A percentile compares a stretch with the other conserved stretches of the same genome.
Evolutionary conservation across 2,797 vertebrate genomes (phyloP).

Genomic region (Geotrypetes seraphini): DNA sequence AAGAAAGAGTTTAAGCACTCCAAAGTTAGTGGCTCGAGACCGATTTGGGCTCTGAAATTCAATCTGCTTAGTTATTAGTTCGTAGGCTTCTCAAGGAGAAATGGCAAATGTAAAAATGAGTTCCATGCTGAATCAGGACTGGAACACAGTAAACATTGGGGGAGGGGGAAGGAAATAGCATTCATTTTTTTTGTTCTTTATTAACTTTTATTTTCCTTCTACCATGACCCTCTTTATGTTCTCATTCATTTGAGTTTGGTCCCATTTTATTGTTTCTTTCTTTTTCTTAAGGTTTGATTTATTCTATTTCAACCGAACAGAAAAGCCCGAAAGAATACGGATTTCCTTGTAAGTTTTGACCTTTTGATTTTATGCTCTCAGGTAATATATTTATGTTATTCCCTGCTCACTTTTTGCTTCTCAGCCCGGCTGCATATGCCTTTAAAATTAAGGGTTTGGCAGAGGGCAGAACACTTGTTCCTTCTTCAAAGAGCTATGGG

Average conservation of each 20-base stretch:
- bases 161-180: slow-evolving; percentile 16
- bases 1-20: slow-evolving; percentile 61
- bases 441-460: too few relatives aligned
- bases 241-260: slow-evolving; percentile 67
- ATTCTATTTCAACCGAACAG: slow-evolving; percentile 93
- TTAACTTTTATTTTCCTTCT: slow-evolving; percentile 59
- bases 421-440: slow-evolving; percentile 21
- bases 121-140: slow-evolving; percentile 43
- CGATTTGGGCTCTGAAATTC: slow-evolving; percentile 71
- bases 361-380: slow-evolving; percentile 57
- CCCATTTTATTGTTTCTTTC: slow-evolving; percentile 60
- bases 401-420: slow-evolving; percentile 27
- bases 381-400: slow-evolving; percentile 34
- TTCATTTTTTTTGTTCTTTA: slow-evolving; percentile 47
- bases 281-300: slow-evolving; percentile 92
- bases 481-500: too few relatives aligned
- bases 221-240: slow-evolving; percentile 63
- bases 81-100: slow-evolving; percentile 68
- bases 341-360: slow-evolving; percentile 93
- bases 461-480: too few relatives aligned
- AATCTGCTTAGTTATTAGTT: slow-evolving; percentile 67
- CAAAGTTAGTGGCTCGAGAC: slow-evolving; percentile 71
- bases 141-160: slow-evolving; percentile 37
- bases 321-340: slow-evolving; percentile 91
- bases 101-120: slow-evolving; percentile 58